phyloP scores from a whole-genome alignment of 2,113 vertebrate genomes.

The Hemibagrus wyckioides region DNA sequence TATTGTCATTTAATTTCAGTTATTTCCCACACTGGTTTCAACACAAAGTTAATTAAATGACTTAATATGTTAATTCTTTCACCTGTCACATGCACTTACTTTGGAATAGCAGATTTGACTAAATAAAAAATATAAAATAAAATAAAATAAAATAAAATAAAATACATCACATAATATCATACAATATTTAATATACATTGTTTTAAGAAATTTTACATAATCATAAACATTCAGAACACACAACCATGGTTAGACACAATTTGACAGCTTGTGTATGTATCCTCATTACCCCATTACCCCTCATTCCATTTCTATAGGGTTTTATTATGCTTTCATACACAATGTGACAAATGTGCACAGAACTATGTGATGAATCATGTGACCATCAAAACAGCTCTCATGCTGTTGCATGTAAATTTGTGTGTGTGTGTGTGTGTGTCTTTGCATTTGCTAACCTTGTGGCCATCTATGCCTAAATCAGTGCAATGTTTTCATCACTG shows the following conservation, averaged over 20 bases:
- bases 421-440: conserved; percentile 18
- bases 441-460: not conserved
- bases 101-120: not conserved
- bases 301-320: not conserved
- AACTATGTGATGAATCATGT: conserved; percentile 9
- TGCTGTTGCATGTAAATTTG: not conserved
- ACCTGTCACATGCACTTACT: not conserved
- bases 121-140: not conserved
- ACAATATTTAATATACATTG: not conserved
- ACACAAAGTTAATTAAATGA: not conserved
- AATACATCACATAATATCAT: not conserved
- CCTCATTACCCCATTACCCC: too few relatives aligned
- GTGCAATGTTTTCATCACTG: not conserved
- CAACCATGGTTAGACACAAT: not conserved
- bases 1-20: not conserved
- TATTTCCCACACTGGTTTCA: not conserved
- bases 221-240: not conserved
- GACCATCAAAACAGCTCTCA: conserved; percentile 16
- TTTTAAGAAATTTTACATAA: not conserved
- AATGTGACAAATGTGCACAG: conserved; percentile 30
- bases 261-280: not conserved
- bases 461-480: not conserved
- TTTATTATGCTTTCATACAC: too few relatives aligned
- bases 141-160: too few relatives aligned
- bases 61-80: not conserved